Conservation (phyloP, 1,140 invertebrate genomes). For the Zelostemma sp. region DNA sequence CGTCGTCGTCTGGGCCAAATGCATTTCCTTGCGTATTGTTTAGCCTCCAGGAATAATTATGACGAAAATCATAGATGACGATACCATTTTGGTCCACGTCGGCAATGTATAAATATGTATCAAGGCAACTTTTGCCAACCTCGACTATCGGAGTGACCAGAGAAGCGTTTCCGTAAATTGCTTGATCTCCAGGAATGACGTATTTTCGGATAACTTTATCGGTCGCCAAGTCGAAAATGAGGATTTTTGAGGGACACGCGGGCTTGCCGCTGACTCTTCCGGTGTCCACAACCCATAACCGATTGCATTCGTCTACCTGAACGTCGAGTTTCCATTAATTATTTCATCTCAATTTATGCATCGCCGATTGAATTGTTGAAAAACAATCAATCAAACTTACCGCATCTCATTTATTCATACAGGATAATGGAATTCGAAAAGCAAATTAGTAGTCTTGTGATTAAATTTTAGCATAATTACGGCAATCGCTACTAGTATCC, state of each 20-base stretch:
- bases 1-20: conserved; percentile 64
- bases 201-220: conserved; percentile 71
- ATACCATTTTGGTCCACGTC: conserved; percentile 66
- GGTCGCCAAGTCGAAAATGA: conserved; percentile 72
- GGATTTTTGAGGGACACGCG: conserved; percentile 70
- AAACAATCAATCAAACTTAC: too few relatives aligned
- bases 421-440: background rate
- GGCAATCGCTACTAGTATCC: background rate
- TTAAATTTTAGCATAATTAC: background rate
- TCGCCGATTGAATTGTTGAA: too few relatives aligned
- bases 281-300: conserved; percentile 73
- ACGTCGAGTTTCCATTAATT: conserved; percentile 27
- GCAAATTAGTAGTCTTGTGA: background rate
- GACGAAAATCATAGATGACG: conserved; percentile 60
- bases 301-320: conserved; percentile 73
- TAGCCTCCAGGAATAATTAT: conserved; percentile 64
- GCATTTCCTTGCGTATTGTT: conserved; percentile 65
- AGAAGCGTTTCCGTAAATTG: conserved; percentile 54
- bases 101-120: conserved; percentile 66
- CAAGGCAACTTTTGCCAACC: conserved; percentile 60
- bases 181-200: conserved; percentile 58
- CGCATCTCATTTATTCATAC: background rate
- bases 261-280: conserved; percentile 65
- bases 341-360: background rate
- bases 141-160: conserved; percentile 66